These are phyloP conservation scores for Drosophila atripex DNA, from an alignment of 2,888 invertebrate species.

Conservation along the genomic window DNA sequence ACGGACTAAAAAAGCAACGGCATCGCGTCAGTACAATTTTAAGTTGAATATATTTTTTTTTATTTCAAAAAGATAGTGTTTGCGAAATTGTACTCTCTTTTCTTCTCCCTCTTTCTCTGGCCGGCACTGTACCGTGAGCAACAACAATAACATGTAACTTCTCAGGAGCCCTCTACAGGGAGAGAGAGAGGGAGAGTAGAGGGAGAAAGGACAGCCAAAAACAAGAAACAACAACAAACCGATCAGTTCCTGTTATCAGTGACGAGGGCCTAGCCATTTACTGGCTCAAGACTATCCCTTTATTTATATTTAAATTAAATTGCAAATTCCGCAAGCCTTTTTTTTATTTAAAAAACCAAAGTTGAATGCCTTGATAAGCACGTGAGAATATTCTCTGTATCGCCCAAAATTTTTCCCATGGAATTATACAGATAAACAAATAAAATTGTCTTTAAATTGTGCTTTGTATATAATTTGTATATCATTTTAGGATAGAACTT, in stretches of 20 bases:
- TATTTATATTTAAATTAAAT: background rate
- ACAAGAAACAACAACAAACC: constrained; percentile 15
- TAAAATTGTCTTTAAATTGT: constrained; percentile 23
- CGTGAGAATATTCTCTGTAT: constrained; percentile 34
- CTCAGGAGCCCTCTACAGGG: background rate
- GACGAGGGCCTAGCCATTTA: constrained; percentile 9
- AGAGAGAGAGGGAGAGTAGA: constrained; percentile 17
- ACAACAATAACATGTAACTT: constrained; percentile 29
- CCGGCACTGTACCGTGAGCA: constrained; percentile 59
- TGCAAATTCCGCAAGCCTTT: no score
- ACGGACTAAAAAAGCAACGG: constrained; percentile 52
- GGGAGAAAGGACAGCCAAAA: constrained; percentile 19
- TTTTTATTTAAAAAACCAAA: constrained; percentile 12
- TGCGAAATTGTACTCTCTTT: constrained; percentile 38
- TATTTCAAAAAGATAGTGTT: constrained; percentile 35
- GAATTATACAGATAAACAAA: constrained; percentile 17
- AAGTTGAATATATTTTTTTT: constrained; percentile 62
- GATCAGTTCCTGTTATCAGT: constrained; percentile 38
- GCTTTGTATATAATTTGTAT: constrained; percentile 3
- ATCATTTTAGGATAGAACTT: constrained; percentile 15
- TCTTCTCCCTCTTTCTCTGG: background rate
- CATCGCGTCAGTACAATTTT: constrained; percentile 59
- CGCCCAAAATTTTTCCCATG: constrained; percentile 15
- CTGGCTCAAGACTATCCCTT: background rate
- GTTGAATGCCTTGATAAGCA: constrained; percentile 26